Evolutionary conservation across 2,888 invertebrate species (phyloP).

Genomic region (Plusia festucae): DNA sequence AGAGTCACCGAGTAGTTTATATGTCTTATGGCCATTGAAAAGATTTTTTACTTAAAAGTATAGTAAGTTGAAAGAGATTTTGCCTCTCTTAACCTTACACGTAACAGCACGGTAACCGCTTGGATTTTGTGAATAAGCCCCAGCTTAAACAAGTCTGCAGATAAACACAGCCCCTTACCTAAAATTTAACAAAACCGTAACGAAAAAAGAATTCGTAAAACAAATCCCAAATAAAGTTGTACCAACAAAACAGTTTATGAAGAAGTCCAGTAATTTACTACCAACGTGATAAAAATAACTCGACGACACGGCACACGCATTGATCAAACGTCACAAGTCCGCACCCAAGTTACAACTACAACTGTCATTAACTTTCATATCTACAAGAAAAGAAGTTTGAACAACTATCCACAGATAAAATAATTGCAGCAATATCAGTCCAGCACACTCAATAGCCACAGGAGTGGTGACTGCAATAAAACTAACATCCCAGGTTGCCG

Average conservation of each 20-base stretch:
- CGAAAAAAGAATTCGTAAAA: background rate
- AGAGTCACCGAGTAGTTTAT: too few relatives aligned
- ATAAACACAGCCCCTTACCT: too few relatives aligned
- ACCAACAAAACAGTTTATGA: background rate
- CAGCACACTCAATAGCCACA: constrained; percentile 42
- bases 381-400: constrained; percentile 27
- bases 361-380: constrained; percentile 15
- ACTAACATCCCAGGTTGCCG: constrained; percentile 73
- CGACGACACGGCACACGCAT: background rate
- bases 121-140: too few relatives aligned
- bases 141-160: too few relatives aligned
- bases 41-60: too few relatives aligned
- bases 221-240: background rate
- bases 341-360: background rate
- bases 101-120: too few relatives aligned
- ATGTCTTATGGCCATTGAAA: too few relatives aligned
- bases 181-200: background rate
- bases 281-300: background rate
- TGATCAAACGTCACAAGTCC: constrained; percentile 5
- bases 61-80: too few relatives aligned
- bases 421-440: constrained; percentile 57
- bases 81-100: too few relatives aligned
- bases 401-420: constrained; percentile 40
- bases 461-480: constrained; percentile 74
- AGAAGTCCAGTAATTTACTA: background rate